phyloP scores from a whole-genome alignment of 2,113 vertebrate species.

The Pelusios castaneus region DNA sequence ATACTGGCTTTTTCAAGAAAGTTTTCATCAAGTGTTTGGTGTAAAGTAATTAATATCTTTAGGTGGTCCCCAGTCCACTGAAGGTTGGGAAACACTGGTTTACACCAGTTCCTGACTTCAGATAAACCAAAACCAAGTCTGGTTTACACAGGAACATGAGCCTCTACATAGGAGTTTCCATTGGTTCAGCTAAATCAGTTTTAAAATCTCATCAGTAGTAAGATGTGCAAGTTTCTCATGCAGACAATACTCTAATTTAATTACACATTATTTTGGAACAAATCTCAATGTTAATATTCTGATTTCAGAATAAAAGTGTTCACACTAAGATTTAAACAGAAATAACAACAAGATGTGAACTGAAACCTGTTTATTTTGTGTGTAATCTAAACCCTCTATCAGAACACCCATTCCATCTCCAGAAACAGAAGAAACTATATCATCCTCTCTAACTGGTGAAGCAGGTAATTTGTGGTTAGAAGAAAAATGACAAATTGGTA shows the following conservation, averaged over 20 bases:
- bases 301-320: slow-evolving; percentile 26
- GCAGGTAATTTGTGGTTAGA: background rate
- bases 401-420: background rate
- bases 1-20: no score
- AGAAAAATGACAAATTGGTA: slow-evolving; percentile 41
- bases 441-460: background rate
- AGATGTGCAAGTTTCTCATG: background rate
- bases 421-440: background rate
- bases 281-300: background rate
- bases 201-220: background rate
- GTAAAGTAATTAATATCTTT: no score
- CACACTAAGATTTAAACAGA: background rate
- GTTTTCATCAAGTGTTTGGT: no score
- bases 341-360: background rate
- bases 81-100: no score
- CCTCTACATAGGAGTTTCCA: background rate
- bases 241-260: slow-evolving; percentile 21
- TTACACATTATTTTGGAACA: slow-evolving; percentile 34
- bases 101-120: background rate
- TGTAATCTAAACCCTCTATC: background rate
- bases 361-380: background rate
- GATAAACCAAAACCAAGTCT: slow-evolving; percentile 1
- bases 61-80: no score
- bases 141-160: background rate
- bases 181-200: background rate